A percentile compares a stretch with the other conserved stretches of the same genome.
phyloP scores from a whole-genome alignment of 2,113 vertebrate species.

The Patagioenas fasciata region DNA sequence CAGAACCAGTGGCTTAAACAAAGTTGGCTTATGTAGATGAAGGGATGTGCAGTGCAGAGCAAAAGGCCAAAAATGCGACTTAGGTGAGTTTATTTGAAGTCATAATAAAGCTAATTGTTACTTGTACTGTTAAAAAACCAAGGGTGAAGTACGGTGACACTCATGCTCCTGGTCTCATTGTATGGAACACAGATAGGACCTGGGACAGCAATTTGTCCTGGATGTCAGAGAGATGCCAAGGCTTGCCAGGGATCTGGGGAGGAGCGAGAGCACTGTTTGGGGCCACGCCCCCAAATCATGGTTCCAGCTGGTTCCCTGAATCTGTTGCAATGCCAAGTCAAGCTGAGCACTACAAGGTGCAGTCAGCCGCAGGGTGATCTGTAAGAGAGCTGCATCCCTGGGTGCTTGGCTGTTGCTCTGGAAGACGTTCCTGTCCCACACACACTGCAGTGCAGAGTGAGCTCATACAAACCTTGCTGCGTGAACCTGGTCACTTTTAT shows the following conservation, averaged over 20 bases:
- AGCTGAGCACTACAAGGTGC: accelerated
- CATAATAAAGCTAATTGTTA: neutral
- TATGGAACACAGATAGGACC: neutral
- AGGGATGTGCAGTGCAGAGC: neutral
- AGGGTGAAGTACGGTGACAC: too few relatives aligned
- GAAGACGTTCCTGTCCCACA: neutral
- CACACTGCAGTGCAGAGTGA: neutral
- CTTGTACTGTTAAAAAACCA: neutral
- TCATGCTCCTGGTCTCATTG: neutral
- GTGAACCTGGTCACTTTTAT: accelerated
- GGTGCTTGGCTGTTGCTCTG: too few relatives aligned
- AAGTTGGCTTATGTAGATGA: neutral
- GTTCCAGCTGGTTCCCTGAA: accelerated
- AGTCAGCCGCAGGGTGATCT: neutral
- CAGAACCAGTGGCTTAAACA: neutral
- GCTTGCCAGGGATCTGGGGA: neutral
- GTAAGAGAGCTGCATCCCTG: accelerated
- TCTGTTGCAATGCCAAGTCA: neutral
- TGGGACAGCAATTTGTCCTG: neutral
- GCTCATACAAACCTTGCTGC: too few relatives aligned
- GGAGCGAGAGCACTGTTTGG: neutral
- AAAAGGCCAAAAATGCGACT: neutral
- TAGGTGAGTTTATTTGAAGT: neutral
- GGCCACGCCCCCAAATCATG: neutral
- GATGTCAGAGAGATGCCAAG: neutral